Evolutionary conservation across 1,140 invertebrate species (phyloP).

Genomic region (Diorhabda sublineata): DNA sequence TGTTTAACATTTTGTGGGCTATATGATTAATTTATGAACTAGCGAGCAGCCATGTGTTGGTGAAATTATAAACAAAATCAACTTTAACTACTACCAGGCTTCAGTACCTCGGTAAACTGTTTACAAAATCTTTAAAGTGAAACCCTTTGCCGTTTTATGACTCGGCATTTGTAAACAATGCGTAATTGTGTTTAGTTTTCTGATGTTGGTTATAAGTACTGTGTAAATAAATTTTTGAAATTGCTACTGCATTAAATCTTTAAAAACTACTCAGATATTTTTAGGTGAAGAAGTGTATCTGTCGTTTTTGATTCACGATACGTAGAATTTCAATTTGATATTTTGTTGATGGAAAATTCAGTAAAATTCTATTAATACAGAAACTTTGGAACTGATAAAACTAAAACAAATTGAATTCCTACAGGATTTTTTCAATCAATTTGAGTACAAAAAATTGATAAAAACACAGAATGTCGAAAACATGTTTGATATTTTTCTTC

Average conservation of each 20-base stretch:
- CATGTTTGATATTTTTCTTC: no score
- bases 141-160: slow-evolving; percentile 26
- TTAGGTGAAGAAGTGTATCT: not conserved
- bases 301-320: no score
- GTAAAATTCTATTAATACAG: no score
- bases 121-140: slow-evolving; percentile 24
- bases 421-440: no score
- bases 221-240: not conserved
- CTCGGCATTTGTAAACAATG: slow-evolving; percentile 23
- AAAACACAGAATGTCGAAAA: no score
- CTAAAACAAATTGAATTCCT: no score
- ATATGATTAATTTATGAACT: slow-evolving; percentile 24
- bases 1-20: slow-evolving; percentile 16
- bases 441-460: no score
- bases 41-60: slow-evolving; percentile 21
- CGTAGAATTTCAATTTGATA: no score
- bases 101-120: slow-evolving; percentile 22
- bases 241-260: not conserved
- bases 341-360: no score
- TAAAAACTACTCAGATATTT: not conserved
- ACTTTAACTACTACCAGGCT: slow-evolving; percentile 14
- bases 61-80: slow-evolving; percentile 25
- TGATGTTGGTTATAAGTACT: slow-evolving; percentile 8
- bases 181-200: slow-evolving; percentile 27
- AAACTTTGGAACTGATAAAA: no score